A percentile compares a stretch with the other conserved stretches of the same genome.
Conservation (phyloP, 35 echinoderm and acorn worm species). For the Lytechinus pictus region DNA sequence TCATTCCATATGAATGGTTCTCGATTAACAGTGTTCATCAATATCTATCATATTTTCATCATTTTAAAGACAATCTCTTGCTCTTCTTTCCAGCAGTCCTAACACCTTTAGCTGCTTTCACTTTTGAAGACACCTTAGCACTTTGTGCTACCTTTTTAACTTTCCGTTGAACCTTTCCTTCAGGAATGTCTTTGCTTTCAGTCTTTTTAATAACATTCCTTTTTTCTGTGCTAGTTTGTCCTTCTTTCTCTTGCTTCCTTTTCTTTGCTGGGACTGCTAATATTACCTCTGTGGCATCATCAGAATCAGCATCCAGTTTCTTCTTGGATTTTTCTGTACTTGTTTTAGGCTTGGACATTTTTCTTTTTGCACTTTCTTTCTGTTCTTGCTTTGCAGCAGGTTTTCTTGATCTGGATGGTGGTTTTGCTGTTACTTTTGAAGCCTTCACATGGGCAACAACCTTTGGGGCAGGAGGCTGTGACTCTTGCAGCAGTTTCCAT, state of each 20-base stretch:
- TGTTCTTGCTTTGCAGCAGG: neutral
- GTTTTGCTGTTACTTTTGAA: neutral
- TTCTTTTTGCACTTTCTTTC: neutral
- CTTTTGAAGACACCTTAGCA: neutral
- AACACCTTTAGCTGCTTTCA: neutral
- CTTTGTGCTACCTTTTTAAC: neutral
- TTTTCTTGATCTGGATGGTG: neutral
- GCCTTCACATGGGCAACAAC: neutral
- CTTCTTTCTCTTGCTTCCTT: neutral
- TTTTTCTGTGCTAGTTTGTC: neutral
- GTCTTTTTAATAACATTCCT: neutral
- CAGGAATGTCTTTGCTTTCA: neutral
- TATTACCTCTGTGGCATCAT: neutral
- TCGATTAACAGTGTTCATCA: neutral
- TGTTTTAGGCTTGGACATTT: neutral
- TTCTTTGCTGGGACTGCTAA: neutral
- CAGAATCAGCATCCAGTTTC: neutral
- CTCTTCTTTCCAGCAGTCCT: neutral
- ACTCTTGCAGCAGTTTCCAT: neutral
- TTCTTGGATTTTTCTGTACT: neutral
- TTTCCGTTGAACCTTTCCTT: neutral
- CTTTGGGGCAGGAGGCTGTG: neutral
- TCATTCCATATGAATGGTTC: neutral
- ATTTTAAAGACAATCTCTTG: slow-evolving; percentile 2
- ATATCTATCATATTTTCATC: neutral